Percentiles rank a stretch among this genome's conserved stretches.
phyloP scores from a whole-genome alignment of 30 jellyfish, hydroid and myxozoan species.

The Hydractinia echinata region DNA sequence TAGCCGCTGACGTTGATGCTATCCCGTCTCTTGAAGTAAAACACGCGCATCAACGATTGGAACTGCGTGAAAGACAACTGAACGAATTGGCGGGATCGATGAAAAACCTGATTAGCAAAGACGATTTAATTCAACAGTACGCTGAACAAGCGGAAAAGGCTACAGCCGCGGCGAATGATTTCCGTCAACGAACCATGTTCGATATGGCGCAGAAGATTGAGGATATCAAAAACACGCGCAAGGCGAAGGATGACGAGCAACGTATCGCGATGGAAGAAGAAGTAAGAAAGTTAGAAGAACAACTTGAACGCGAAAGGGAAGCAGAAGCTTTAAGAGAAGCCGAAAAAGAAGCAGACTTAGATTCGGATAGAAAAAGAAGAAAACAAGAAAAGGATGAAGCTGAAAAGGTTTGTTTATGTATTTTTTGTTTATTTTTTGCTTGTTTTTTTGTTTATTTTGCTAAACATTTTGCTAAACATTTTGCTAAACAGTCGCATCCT shows the following conservation, averaged over 20 bases:
- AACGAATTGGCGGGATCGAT: constrained; percentile 89
- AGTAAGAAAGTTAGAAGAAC: constrained; percentile 70
- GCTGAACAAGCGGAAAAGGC: constrained; percentile 86
- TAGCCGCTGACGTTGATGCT: constrained; percentile 53
- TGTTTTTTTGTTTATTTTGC: no score
- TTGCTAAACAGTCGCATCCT: no score
- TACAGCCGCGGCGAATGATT: constrained; percentile 69
- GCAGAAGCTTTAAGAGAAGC: constrained; percentile 73
- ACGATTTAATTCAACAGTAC: constrained; percentile 68
- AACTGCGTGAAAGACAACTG: constrained; percentile 83
- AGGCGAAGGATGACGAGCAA: constrained; percentile 31
- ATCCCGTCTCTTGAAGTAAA: constrained; percentile 61
- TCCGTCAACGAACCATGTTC: constrained; percentile 68
- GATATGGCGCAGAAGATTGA: constrained; percentile 85
- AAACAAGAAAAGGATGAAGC: constrained; percentile 62
- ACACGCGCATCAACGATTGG: constrained; percentile 59
- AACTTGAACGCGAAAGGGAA: constrained; percentile 81
- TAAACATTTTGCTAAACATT: no score
- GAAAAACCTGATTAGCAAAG: constrained; percentile 64
- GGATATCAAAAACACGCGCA: constrained; percentile 19
- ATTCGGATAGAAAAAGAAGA: constrained; percentile 44
- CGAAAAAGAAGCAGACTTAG: constrained; percentile 87
- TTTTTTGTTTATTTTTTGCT: no score
- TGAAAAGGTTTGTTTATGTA: constrained; percentile 39
- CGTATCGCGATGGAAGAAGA: constrained; percentile 44